phyloP scores from a whole-genome alignment of 2,113 vertebrate genomes.

The Trachemys scripta region DNA sequence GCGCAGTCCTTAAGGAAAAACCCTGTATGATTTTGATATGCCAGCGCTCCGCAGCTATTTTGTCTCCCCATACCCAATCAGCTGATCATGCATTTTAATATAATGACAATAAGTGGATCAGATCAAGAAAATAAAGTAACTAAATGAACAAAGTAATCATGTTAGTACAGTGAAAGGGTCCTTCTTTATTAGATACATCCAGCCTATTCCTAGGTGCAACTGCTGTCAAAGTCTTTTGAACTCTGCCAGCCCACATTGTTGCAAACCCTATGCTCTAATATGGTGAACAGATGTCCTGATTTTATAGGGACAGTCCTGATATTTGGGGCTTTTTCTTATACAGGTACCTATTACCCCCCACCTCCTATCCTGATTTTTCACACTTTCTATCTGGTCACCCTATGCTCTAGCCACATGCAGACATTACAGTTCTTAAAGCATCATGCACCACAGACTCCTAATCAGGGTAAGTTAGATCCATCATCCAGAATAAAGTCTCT shows the following conservation, averaged over 20 bases:
- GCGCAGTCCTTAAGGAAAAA: too few relatives aligned
- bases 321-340: too few relatives aligned
- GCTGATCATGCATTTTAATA: background rate
- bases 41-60: background rate
- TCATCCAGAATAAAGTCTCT: background rate
- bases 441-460: background rate
- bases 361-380: too few relatives aligned
- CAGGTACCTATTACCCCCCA: too few relatives aligned
- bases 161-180: background rate
- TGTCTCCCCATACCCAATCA: background rate
- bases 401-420: background rate
- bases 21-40: background rate
- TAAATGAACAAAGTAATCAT: background rate
- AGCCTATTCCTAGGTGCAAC: background rate
- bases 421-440: background rate
- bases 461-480: background rate
- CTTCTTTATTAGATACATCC: accelerated
- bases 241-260: background rate
- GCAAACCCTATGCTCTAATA: background rate
- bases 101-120: background rate
- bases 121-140: background rate
- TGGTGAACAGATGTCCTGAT: too few relatives aligned
- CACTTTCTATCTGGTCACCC: too few relatives aligned
- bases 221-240: background rate
- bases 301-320: too few relatives aligned